Conservation (phyloP, 2,113 vertebrate species). For the Notarius lentiginosus region DNA sequence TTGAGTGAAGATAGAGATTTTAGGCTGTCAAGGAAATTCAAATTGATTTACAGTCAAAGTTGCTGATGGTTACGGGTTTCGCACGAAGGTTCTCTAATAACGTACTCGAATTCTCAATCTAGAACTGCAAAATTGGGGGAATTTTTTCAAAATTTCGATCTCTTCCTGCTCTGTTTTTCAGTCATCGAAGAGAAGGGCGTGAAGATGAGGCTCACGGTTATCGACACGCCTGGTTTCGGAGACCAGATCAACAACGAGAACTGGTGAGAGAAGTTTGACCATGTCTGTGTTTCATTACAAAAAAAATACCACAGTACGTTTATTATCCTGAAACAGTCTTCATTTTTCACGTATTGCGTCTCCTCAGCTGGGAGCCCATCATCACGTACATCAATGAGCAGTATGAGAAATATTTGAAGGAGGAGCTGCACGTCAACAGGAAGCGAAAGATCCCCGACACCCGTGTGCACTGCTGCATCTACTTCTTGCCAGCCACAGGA, state of each 20-base stretch:
- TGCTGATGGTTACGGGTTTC: neutral
- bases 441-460: constrained; percentile 91
- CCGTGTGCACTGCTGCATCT: constrained; percentile 90
- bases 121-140: neutral
- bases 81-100: neutral
- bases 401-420: constrained; percentile 88
- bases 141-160: neutral
- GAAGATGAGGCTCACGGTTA: constrained; percentile 87
- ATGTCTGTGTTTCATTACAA: neutral
- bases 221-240: constrained; percentile 84
- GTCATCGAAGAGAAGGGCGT: constrained; percentile 86
- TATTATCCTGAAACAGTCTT: too few relatives aligned
- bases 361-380: constrained; percentile 90
- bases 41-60: too few relatives aligned
- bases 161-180: constrained; percentile 54
- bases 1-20: neutral
- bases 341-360: neutral
- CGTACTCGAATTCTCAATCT: neutral
- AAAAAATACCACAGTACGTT: neutral
- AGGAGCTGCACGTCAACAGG: constrained; percentile 88
- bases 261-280: constrained; percentile 71
- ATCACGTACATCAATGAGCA: constrained; percentile 88
- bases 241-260: constrained; percentile 91
- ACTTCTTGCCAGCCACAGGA: constrained; percentile 90
- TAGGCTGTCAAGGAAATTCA: neutral